Evolutionary conservation across 1,140 invertebrate genomes (phyloP).

Genomic region (Cotesia chilonis): DNA sequence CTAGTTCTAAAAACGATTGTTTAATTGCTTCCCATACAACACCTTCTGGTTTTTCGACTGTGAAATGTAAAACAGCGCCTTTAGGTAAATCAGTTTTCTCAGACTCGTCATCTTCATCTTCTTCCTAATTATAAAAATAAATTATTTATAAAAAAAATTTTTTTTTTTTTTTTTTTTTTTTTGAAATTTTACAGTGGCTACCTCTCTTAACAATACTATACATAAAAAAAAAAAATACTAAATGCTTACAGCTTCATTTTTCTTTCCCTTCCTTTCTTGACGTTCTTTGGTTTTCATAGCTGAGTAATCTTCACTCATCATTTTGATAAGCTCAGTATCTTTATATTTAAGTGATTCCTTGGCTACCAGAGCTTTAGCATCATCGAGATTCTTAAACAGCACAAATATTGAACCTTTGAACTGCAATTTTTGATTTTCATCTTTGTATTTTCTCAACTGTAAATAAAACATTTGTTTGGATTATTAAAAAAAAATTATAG

Average conservation of each 20-base stretch:
- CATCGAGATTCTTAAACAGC: conserved; percentile 80
- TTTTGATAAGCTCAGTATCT: conserved; percentile 74
- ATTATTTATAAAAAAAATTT: conserved; percentile 2
- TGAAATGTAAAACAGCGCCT: conserved; percentile 76
- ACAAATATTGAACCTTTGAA: conserved; percentile 93
- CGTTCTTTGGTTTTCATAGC: conserved; percentile 75
- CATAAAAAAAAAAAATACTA: no score
- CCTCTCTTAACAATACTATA: conserved; percentile 52
- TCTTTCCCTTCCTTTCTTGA: conserved; percentile 69
- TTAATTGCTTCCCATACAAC: conserved; percentile 77
- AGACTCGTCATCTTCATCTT: conserved; percentile 50
- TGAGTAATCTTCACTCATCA: conserved; percentile 77
- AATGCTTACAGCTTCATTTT: conserved; percentile 58
- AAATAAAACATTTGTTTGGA: conserved; percentile 36
- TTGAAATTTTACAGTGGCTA: conserved; percentile 42
- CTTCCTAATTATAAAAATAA: conserved; percentile 47
- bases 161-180: no score
- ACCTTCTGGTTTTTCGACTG: conserved; percentile 67
- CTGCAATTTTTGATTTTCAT: conserved; percentile 72
- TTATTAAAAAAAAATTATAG: background rate
- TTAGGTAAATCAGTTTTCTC: conserved; percentile 68
- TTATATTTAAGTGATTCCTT: conserved; percentile 75
- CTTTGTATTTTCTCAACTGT: conserved; percentile 75
- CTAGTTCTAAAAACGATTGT: conserved; percentile 71
- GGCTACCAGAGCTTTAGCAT: conserved; percentile 74